Conservation (phyloP, 1,140 invertebrate species). For the Phymorhynchus buccinoides region DNA sequence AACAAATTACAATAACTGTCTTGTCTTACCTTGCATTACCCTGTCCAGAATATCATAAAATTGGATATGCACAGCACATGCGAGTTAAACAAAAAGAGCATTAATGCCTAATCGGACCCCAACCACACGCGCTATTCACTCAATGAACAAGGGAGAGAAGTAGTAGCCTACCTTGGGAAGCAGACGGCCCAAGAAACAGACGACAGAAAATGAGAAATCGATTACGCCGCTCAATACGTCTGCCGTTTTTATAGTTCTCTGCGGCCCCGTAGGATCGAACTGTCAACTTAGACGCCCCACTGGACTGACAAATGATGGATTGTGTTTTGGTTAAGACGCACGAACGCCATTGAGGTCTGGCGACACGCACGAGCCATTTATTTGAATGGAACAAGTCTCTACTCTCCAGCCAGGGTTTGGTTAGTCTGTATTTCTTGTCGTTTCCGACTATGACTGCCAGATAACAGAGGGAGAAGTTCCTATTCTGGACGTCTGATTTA, state of each 20-base stretch:
- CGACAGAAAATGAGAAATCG: slow-evolving; percentile 3
- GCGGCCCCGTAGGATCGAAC: too few relatives aligned
- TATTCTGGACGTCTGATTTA: too few relatives aligned
- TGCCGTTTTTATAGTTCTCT: too few relatives aligned
- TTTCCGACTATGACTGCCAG: too few relatives aligned
- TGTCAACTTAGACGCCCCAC: not conserved
- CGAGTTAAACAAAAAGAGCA: too few relatives aligned
- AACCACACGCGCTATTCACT: not conserved
- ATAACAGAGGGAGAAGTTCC: too few relatives aligned
- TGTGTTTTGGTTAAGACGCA: not conserved
- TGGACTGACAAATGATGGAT: not conserved
- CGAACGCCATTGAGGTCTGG: not conserved
- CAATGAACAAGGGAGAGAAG: not conserved
- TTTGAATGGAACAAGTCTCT: not conserved
- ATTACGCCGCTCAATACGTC: not conserved
- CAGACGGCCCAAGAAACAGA: not conserved
- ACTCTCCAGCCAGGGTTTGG: not conserved
- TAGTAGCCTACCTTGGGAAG: too few relatives aligned
- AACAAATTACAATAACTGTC: too few relatives aligned
- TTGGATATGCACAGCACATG: too few relatives aligned
- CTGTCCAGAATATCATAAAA: too few relatives aligned
- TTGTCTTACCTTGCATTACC: too few relatives aligned
- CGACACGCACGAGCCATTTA: not conserved
- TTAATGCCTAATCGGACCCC: too few relatives aligned
- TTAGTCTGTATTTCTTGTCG: not conserved